Percentiles rank a stretch among this genome's conserved stretches.
Conservation (phyloP, 2,797 vertebrate genomes). For the Hemitrygon akajei region DNA sequence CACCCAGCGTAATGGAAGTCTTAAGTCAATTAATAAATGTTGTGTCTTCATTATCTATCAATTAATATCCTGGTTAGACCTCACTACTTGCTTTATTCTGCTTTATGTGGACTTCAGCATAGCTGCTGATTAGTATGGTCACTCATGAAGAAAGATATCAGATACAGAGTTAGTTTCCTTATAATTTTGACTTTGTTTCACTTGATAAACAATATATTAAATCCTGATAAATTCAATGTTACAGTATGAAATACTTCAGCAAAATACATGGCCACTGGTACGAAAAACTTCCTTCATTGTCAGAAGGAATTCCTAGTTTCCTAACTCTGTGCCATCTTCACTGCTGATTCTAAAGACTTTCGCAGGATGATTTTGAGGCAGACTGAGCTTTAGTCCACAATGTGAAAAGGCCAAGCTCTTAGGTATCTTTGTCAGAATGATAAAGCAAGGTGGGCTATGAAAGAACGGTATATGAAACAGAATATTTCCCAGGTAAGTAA, state of each 20-base stretch:
- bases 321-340: background rate
- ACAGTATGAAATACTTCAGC: background rate
- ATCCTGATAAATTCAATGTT: background rate
- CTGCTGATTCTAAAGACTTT: background rate
- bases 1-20: background rate
- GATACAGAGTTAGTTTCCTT: background rate
- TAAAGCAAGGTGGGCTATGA: slow-evolving; percentile 1
- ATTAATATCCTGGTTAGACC: background rate
- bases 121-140: background rate
- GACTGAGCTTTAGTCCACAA: background rate
- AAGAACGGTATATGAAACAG: background rate
- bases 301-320: background rate
- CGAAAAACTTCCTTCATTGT: background rate
- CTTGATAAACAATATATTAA: background rate
- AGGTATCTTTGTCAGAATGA: slow-evolving; percentile 2
- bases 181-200: background rate
- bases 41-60: background rate
- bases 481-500: slow-evolving; percentile 28
- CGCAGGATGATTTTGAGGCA: background rate
- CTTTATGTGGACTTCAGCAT: background rate
- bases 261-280: background rate
- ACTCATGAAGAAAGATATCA: background rate
- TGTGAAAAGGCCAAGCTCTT: background rate
- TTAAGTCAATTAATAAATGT: background rate
- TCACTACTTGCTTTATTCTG: background rate